phyloP scores from a whole-genome alignment of 2,888 invertebrate genomes.

The Strigamia maritima region DNA sequence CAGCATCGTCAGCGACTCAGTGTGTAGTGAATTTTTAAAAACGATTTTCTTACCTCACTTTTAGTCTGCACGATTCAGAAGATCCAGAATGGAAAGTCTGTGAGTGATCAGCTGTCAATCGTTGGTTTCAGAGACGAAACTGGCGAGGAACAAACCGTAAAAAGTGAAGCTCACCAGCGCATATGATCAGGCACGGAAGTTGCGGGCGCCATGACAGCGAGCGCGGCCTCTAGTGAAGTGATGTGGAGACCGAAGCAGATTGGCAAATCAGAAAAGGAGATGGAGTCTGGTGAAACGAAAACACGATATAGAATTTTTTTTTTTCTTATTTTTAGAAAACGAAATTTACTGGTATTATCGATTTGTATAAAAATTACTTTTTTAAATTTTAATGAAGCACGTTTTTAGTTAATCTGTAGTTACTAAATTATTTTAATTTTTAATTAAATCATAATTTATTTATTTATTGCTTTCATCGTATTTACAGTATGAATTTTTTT shows the following conservation, averaged over 20 bases:
- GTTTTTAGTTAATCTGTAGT: too few species aligned
- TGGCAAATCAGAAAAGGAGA: conserved; percentile 21
- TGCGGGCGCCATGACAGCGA: conserved; percentile 20
- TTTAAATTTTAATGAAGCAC: conserved; percentile 12
- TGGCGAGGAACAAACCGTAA: conserved; percentile 22
- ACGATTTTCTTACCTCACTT: conserved; percentile 5
- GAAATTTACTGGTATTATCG: not conserved
- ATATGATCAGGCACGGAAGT: conserved; percentile 29
- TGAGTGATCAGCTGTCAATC: conserved; percentile 9
- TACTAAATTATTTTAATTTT: not conserved
- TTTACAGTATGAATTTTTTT: too few species aligned
- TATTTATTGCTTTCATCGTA: too few species aligned
- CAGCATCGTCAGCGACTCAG: not conserved
- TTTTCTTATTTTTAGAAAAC: not conserved
- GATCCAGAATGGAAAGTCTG: conserved; percentile 4
- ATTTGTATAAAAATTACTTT: not conserved
- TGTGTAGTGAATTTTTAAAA: not conserved
- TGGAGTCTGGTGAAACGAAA: not conserved
- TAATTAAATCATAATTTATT: not conserved
- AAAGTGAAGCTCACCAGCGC: conserved; percentile 27
- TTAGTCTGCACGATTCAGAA: not conserved
- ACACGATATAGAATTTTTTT: not conserved
- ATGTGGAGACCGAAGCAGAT: not conserved
- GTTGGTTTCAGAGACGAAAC: conserved; percentile 7
- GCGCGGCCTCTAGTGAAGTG: conserved; percentile 10